Conservation (phyloP, 2,797 vertebrate species). For the Periparus ater region DNA sequence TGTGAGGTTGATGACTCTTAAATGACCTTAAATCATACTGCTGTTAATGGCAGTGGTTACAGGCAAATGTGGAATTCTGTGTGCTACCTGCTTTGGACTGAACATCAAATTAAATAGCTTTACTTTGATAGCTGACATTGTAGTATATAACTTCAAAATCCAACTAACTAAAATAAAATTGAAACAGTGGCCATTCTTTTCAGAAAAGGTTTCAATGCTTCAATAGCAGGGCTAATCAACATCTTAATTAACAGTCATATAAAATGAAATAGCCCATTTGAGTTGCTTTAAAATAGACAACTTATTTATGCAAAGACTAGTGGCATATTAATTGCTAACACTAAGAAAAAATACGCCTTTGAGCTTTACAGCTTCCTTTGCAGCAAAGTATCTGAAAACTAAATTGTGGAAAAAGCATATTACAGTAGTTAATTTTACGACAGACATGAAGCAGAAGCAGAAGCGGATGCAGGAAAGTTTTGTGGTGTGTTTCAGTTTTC, state of each 20-base stretch:
- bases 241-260: slow-evolving; percentile 75
- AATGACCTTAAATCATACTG: slow-evolving; percentile 73
- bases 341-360: slow-evolving; percentile 47
- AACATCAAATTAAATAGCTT: slow-evolving; percentile 67
- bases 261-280: slow-evolving; percentile 72
- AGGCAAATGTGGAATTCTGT: slow-evolving; percentile 39
- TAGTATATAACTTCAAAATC: slow-evolving; percentile 71
- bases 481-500: not conserved
- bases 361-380: slow-evolving; percentile 52
- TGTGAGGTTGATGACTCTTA: slow-evolving; percentile 74
- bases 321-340: slow-evolving; percentile 68
- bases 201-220: slow-evolving; percentile 64
- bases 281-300: slow-evolving; percentile 70
- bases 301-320: slow-evolving; percentile 64
- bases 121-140: slow-evolving; percentile 44
- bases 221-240: slow-evolving; percentile 72
- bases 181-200: slow-evolving; percentile 51
- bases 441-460: slow-evolving; percentile 42
- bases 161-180: slow-evolving; percentile 71
- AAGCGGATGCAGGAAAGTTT: slow-evolving; percentile 28
- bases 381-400: slow-evolving; percentile 43
- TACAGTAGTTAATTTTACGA: slow-evolving; percentile 56
- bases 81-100: slow-evolving; percentile 45
- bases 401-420: slow-evolving; percentile 8
- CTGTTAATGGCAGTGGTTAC: slow-evolving; percentile 52